These are phyloP conservation scores for Calliopum simillimum DNA, from an alignment of 2,888 invertebrate species.

Conservation along the genomic window DNA sequence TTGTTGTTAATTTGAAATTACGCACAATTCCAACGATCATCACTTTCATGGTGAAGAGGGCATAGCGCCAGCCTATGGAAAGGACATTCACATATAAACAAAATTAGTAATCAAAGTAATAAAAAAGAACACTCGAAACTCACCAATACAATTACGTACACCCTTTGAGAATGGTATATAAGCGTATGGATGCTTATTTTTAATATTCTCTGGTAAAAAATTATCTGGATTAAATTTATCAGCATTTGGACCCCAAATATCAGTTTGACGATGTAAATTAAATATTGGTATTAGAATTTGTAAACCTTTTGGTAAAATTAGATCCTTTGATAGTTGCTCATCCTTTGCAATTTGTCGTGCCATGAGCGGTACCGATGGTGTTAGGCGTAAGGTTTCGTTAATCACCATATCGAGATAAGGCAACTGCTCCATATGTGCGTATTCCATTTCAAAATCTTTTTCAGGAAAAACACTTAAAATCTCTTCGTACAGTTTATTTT, in stretches of 20 bases:
- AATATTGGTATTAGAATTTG: constrained; percentile 46
- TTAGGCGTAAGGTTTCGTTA: constrained; percentile 50
- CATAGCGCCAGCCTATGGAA: too few species aligned
- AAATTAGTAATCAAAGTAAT: too few species aligned
- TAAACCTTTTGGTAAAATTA: constrained; percentile 46
- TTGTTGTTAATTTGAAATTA: too few species aligned
- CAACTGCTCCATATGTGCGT: constrained; percentile 46
- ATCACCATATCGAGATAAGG: constrained; percentile 53
- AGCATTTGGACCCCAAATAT: constrained; percentile 53
- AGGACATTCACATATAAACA: too few species aligned
- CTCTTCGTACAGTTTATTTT: constrained; percentile 47
- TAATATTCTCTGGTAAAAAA: constrained; percentile 48
- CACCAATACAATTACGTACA: constrained; percentile 53
- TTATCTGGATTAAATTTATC: constrained; percentile 50
- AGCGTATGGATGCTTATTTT: constrained; percentile 48
- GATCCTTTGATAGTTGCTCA: constrained; percentile 39
- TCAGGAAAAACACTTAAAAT: constrained; percentile 45
- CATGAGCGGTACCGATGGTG: constrained; percentile 49
- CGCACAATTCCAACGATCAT: too few species aligned
- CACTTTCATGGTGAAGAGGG: too few species aligned
- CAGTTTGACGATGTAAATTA: constrained; percentile 47
- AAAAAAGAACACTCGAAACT: not conserved
- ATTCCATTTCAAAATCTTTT: constrained; percentile 43
- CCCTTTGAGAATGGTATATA: constrained; percentile 56
- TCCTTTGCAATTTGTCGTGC: constrained; percentile 46